Percentiles rank a stretch among this genome's conserved stretches.
phyloP scores from a whole-genome alignment of 2,113 vertebrate species.

The Rhegmatorhina hoffmannsi region DNA sequence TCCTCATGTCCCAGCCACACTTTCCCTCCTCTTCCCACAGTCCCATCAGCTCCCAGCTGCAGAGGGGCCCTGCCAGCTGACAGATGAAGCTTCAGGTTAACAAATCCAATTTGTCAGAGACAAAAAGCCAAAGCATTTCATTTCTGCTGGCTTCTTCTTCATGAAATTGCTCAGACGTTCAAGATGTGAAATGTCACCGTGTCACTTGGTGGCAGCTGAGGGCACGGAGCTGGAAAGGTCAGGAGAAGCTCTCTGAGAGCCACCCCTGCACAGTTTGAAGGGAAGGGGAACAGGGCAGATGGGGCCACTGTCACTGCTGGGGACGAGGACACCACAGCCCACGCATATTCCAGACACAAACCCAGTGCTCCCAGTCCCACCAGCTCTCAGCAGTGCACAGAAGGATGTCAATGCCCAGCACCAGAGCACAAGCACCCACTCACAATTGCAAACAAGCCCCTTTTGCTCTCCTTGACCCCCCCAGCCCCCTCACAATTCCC shows the following conservation, averaged over 20 bases:
- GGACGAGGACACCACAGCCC: background rate
- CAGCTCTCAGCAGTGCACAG: background rate
- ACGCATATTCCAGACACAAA: background rate
- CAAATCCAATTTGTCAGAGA: constrained; percentile 18
- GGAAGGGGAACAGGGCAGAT: background rate
- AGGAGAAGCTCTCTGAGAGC: background rate
- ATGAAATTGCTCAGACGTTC: constrained; percentile 13
- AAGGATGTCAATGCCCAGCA: background rate
- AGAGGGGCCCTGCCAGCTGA: background rate
- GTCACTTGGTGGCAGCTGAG: constrained; percentile 22
- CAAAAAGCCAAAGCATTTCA: constrained; percentile 25
- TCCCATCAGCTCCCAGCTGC: background rate
- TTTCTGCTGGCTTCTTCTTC: background rate
- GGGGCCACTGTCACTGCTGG: background rate
- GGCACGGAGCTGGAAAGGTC: constrained; percentile 16
- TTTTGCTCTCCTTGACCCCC: background rate
- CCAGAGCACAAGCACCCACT: background rate
- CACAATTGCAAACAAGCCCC: background rate
- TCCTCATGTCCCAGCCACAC: fast-evolving
- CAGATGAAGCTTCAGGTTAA: constrained; percentile 33
- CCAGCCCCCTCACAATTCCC: fast-evolving
- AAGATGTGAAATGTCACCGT: constrained; percentile 34
- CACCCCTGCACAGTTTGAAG: background rate
- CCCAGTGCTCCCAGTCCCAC: background rate
- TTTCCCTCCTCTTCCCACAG: background rate